Conservation (phyloP, 2,888 invertebrate genomes). For the Hedya salicella region DNA sequence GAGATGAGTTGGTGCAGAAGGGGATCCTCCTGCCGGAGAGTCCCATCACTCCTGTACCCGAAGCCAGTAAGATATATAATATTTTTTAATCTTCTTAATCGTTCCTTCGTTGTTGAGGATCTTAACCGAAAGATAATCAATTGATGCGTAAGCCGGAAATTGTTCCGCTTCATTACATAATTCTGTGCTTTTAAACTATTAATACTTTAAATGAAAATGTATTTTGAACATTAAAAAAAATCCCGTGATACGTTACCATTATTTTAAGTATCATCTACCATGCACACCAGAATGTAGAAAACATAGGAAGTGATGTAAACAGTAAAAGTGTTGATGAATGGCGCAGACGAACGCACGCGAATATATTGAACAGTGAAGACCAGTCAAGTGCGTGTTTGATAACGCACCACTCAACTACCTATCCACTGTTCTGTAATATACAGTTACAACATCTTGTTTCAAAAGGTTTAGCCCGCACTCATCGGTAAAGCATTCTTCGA, state of each 20-base stretch:
- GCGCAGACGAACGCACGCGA: slow-evolving; percentile 1
- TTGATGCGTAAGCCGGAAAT: not conserved
- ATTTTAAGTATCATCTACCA: slow-evolving; percentile 2
- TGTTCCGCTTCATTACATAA: slow-evolving; percentile 2
- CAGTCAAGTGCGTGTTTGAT: not conserved
- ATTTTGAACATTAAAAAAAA: not conserved
- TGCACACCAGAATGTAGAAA: slow-evolving; percentile 23
- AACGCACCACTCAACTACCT: not conserved
- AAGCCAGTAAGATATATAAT: slow-evolving; percentile 91
- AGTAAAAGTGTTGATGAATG: slow-evolving; percentile 22
- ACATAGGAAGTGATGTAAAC: slow-evolving; percentile 23
- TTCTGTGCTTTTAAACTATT: slow-evolving; percentile 7
- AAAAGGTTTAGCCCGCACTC: not conserved
- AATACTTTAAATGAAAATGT: slow-evolving; percentile 9
- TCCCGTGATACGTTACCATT: not conserved
- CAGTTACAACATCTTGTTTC: not conserved
- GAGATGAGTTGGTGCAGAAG: slow-evolving; percentile 98
- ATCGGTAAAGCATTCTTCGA: no score
- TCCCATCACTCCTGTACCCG: slow-evolving; percentile 92
- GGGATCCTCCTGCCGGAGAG: slow-evolving; percentile 97
- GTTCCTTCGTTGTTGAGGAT: no score
- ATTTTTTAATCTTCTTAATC: no score
- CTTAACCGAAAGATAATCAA: no score
- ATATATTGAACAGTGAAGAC: slow-evolving; percentile 7
- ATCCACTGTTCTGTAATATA: no score